Percentiles rank a stretch among this genome's conserved stretches.
phyloP scores from a whole-genome alignment of 2,113 vertebrate species.

The Galemys pyrenaicus region DNA sequence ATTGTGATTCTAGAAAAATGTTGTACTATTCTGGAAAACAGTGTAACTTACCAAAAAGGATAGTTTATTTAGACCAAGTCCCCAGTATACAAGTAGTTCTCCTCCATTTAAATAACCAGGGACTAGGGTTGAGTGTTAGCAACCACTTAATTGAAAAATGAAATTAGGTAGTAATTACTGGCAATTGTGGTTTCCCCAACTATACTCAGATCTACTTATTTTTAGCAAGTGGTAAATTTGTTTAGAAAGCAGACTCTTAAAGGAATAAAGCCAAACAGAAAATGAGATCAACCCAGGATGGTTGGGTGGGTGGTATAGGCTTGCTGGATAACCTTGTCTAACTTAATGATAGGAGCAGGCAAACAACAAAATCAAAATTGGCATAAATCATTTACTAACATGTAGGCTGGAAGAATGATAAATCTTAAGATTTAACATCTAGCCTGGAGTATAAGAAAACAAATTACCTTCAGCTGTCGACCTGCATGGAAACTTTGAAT shows the following conservation, averaged over 20 bases:
- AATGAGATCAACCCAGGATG: neutral
- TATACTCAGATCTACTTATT: constrained; percentile 54
- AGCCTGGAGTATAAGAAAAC: neutral
- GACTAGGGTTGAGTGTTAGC: neutral
- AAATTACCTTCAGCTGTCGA: neutral
- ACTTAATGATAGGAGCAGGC: neutral
- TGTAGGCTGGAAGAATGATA: neutral
- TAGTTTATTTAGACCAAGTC: neutral
- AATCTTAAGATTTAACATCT: neutral
- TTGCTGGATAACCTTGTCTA: neutral
- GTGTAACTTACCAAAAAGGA: neutral
- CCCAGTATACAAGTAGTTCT: neutral
- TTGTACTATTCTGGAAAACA: neutral
- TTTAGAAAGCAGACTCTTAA: neutral
- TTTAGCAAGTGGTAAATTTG: constrained; percentile 60
- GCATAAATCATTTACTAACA: neutral
- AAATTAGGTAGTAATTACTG: constrained; percentile 49
- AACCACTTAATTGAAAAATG: constrained; percentile 58
- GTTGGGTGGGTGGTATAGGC: neutral
- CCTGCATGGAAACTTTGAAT: neutral
- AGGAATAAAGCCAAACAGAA: neutral
- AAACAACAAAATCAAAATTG: neutral
- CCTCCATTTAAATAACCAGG: neutral
- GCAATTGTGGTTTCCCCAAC: constrained; percentile 18
- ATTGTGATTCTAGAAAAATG: neutral